Evolutionary conservation across 2,797 vertebrate genomes (phyloP).

Genomic region (Hafferia zeledoni): DNA sequence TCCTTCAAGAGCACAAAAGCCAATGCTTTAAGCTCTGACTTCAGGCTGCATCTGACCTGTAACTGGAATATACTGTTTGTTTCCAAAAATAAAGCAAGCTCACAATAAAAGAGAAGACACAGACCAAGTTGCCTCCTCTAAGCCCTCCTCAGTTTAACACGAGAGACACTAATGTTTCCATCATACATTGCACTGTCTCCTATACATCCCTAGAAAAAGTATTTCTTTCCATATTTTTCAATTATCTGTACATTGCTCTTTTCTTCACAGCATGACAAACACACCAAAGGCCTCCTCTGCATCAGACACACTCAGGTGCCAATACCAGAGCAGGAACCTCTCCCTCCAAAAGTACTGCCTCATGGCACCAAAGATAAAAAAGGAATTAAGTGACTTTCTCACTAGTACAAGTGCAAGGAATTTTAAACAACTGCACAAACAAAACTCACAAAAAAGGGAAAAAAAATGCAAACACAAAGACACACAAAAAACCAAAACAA

Average conservation of each 20-base stretch:
- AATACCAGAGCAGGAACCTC: not conserved
- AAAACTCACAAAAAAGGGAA: not conserved
- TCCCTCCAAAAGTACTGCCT: not conserved
- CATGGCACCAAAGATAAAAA: not conserved
- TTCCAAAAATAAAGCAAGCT: not conserved
- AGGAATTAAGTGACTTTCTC: not conserved
- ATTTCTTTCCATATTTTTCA: not conserved
- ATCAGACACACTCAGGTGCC: not conserved
- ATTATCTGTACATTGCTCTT: not conserved
- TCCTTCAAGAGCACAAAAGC: not conserved
- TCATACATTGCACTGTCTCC: not conserved
- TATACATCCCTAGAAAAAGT: not conserved
- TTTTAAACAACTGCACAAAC: not conserved
- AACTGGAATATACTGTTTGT: not conserved
- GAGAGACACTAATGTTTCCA: not conserved
- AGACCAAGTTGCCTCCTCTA: not conserved
- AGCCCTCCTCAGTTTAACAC: not conserved
- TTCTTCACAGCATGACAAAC: not conserved
- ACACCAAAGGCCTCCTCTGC: not conserved
- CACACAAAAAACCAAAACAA: not conserved
- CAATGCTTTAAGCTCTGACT: not conserved
- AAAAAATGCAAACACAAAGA: not conserved
- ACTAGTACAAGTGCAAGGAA: not conserved
- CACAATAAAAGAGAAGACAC: not conserved
- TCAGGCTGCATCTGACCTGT: not conserved